These are phyloP conservation scores for Phycodurus eques DNA, from an alignment of 2,113 vertebrate species.

Conservation along the genomic window DNA sequence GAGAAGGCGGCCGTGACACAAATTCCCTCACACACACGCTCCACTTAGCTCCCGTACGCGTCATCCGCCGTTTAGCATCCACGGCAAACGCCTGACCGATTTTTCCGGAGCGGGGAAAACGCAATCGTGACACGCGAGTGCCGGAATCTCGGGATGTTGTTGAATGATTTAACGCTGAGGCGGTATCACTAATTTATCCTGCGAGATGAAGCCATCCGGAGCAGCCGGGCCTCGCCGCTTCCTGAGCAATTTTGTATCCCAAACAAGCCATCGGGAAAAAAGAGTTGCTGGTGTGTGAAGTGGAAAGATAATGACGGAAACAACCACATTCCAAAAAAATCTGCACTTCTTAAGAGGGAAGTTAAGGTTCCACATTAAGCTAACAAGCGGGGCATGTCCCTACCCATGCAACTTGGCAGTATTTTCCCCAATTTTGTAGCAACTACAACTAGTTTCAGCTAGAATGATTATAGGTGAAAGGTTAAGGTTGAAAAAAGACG, in stretches of 20 bases:
- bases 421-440: not conserved
- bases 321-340: conserved; percentile 9
- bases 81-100: conserved; percentile 14
- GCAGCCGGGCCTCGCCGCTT: not conserved
- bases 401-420: not conserved
- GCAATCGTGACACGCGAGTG: conserved; percentile 5
- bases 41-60: conserved; percentile 9
- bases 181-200: conserved; percentile 1
- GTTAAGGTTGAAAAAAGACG: too few species aligned
- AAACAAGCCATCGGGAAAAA: too few species aligned
- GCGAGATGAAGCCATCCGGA: not conserved
- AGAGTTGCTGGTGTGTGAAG: not conserved
- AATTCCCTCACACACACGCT: conserved; percentile 25
- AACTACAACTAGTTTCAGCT: not conserved
- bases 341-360: conserved; percentile 42
- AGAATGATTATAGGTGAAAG: not conserved
- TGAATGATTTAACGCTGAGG: conserved; percentile 35
- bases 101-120: not conserved
- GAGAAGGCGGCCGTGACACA: conserved; percentile 11
- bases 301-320: conserved; percentile 7
- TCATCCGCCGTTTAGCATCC: not conserved
- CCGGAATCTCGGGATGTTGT: not conserved
- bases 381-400: conserved; percentile 48
- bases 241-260: not conserved
- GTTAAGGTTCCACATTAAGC: conserved; percentile 41